These are phyloP conservation scores for Gopherus evgoodei DNA, from an alignment of 2,113 vertebrate genomes.

Conservation along the genomic window DNA sequence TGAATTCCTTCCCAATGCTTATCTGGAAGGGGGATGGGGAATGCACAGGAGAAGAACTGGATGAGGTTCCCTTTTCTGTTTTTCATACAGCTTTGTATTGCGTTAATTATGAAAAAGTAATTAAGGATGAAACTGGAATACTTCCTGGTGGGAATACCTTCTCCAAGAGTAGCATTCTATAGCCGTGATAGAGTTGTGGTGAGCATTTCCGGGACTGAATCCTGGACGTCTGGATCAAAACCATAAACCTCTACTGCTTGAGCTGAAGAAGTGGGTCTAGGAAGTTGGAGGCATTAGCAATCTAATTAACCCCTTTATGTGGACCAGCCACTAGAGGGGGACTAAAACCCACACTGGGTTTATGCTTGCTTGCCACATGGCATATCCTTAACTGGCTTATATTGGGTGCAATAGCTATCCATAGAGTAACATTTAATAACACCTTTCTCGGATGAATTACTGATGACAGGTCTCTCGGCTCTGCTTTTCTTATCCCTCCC, in stretches of 20 bases:
- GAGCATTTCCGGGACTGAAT: constrained; percentile 35
- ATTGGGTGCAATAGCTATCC: not conserved
- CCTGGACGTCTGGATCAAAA: not conserved
- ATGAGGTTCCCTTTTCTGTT: constrained; percentile 53
- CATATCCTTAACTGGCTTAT: not conserved
- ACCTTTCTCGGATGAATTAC: not conserved
- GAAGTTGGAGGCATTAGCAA: constrained; percentile 54
- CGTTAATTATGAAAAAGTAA: constrained; percentile 3
- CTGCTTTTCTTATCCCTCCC: not conserved
- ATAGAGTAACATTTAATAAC: not conserved
- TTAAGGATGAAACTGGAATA: constrained; percentile 34
- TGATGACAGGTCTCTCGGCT: not conserved
- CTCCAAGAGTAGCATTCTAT: constrained; percentile 1
- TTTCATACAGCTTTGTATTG: constrained; percentile 43
- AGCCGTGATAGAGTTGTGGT: constrained; percentile 49
- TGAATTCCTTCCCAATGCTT: constrained; percentile 26
- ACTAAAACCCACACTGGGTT: constrained; percentile 26
- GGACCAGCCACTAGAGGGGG: constrained; percentile 38
- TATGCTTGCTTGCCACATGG: not conserved
- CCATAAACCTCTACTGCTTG: constrained; percentile 27
- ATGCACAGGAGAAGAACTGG: constrained; percentile 26
- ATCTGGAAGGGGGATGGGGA: constrained; percentile 43
- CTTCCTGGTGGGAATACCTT: constrained; percentile 42
- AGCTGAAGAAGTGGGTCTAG: constrained; percentile 63
- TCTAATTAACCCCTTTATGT: constrained; percentile 55